These are phyloP conservation scores for Cydia pomonella DNA, from an alignment of 1,140 invertebrate species.

Conservation along the genomic window DNA sequence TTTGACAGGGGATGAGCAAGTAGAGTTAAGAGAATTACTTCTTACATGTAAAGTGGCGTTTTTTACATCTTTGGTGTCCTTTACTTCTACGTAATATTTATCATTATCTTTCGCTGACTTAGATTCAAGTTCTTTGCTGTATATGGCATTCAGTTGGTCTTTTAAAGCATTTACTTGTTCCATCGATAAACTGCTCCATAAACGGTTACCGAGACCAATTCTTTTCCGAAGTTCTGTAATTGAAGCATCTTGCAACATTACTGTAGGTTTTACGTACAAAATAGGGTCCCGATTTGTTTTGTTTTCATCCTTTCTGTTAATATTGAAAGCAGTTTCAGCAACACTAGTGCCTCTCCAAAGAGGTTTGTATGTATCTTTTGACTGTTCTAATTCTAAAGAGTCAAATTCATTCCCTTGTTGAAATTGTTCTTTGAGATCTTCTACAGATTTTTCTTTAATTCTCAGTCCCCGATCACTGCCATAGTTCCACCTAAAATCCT, in stretches of 20 bases:
- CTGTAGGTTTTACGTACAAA: slow-evolving; percentile 45
- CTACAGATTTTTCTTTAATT: slow-evolving; percentile 92
- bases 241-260: slow-evolving; percentile 54
- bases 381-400: slow-evolving; percentile 76
- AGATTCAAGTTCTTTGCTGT: slow-evolving; percentile 82
- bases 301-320: slow-evolving; percentile 80
- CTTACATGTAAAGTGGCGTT: slow-evolving; percentile 83
- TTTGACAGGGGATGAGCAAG: slow-evolving; percentile 49
- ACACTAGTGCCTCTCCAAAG: slow-evolving; percentile 92
- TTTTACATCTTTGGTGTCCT: slow-evolving; percentile 65
- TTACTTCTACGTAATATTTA: slow-evolving; percentile 84
- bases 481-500: slow-evolving; percentile 86
- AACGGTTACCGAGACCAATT: slow-evolving; percentile 85
- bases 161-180: slow-evolving; percentile 92
- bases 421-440: slow-evolving; percentile 89
- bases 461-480: slow-evolving; percentile 89
- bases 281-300: slow-evolving; percentile 39
- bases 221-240: slow-evolving; percentile 72
- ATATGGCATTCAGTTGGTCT: slow-evolving; percentile 91
- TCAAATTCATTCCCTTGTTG: slow-evolving; percentile 81
- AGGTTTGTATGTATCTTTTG: slow-evolving; percentile 88
- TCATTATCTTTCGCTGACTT: slow-evolving; percentile 67
- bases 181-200: slow-evolving; percentile 92
- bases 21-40: slow-evolving; percentile 83
- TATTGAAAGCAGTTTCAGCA: slow-evolving; percentile 86